phyloP scores from a whole-genome alignment of 2,888 invertebrate species.

The Protodeltote pygarga region DNA sequence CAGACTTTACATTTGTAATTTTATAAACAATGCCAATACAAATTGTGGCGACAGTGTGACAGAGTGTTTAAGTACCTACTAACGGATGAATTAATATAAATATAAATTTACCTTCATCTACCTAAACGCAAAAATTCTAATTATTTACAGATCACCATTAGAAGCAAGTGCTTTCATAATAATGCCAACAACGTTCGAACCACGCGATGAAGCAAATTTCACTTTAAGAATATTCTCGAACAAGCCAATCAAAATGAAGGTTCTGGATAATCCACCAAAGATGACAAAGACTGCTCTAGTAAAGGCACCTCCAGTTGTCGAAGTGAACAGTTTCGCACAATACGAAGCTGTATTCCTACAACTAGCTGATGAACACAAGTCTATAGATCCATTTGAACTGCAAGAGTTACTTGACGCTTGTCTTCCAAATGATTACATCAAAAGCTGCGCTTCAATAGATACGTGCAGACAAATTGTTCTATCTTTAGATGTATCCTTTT shows the following conservation, averaged over 20 bases:
- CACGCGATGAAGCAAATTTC: conserved; percentile 95
- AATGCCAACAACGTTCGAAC: conserved; percentile 96
- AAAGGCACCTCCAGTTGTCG: conserved; percentile 90
- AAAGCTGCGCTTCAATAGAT: conserved; percentile 96
- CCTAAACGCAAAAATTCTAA: not conserved
- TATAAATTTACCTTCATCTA: too few relatives aligned
- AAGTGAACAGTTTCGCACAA: conserved; percentile 92
- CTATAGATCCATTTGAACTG: conserved; percentile 96
- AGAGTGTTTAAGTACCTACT: too few relatives aligned
- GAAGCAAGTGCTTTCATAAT: conserved; percentile 94
- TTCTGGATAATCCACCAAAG: conserved; percentile 89
- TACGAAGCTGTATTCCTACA: conserved; percentile 97
- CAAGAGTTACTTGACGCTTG: conserved; percentile 96
- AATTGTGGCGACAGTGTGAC: too few relatives aligned
- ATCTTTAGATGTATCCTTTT: conserved; percentile 94
- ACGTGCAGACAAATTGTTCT: conserved; percentile 96
- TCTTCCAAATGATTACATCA: conserved; percentile 97
- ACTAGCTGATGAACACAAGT: conserved; percentile 95
- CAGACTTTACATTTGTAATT: not conserved
- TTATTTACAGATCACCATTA: conserved; percentile 89
- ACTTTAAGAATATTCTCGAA: conserved; percentile 93
- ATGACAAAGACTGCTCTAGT: conserved; percentile 91
- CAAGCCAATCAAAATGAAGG: conserved; percentile 92
- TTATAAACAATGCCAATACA: not conserved
- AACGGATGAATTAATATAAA: too few relatives aligned